Base-by-base conservation (phyloP, 2,888 invertebrate genomes). In the Thysanoteuthis rhombus region DNA sequence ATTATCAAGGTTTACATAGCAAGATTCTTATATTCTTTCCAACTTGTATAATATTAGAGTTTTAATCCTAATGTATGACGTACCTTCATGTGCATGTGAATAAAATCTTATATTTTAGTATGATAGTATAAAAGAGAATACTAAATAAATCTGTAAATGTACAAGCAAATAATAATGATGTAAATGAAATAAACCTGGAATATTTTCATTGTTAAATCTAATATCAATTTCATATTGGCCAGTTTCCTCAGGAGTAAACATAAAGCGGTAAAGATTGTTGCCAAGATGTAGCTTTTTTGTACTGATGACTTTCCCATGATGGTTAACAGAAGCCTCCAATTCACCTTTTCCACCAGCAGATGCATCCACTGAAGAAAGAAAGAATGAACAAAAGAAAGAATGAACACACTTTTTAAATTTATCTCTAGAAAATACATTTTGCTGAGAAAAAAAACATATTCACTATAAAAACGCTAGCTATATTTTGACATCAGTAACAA, bases 291-390 rank as follows among this genome's bases (percentile, higher is more conserved):
- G 98, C 93, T 98, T 75, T 98, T 99, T 75, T 98, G 98, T 96
- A 98, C 98, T 96, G 98, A 98, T 94, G 98, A 98, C 96, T 98
- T 98, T 95, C 98, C 99, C 98, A 93, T 95, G 94, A 99, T 96
- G 96, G n/a, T 95, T 95, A 25, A 96, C 96, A 32, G 95, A 95
- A 0, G 96, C 95, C 36, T 99, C 99, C 96, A 99, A 98, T 97
- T 99, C 99, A 93, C 99, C 99, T 97, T 99, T 99, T 93, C 99
- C 99, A 93, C 99, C 99, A 96, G 99, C 98, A 96, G 99, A 99
- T 90, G 99, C 99, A 97, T 99, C 99, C 97, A 99, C 99, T 99
- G 97, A 95, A 94, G n/a, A 75, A 94, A 36, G 36, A 93, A 12
- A 45, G 89, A 89, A 16, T 0, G 52, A 19, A 45, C 3, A 39